These are phyloP conservation scores for Nephrotoma appendiculata DNA, from an alignment of 2,888 invertebrate genomes.

Conservation along the genomic window DNA sequence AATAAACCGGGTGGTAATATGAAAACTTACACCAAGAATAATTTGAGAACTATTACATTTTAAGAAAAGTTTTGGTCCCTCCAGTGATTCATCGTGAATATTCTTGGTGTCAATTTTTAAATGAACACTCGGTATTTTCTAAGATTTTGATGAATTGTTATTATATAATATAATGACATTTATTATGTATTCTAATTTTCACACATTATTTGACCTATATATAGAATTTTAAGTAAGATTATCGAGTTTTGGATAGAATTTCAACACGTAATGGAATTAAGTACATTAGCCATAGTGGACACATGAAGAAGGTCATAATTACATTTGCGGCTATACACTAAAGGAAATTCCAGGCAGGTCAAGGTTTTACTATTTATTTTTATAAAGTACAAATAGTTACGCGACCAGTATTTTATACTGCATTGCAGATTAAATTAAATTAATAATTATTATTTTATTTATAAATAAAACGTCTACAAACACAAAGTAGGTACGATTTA, in stretches of 20 bases:
- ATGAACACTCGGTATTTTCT: not conserved
- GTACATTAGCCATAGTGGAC: not conserved
- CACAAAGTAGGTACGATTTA: not conserved
- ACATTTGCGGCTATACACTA: not conserved
- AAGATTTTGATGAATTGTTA: not conserved
- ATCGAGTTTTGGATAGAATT: not conserved
- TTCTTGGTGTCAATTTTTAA: no score
- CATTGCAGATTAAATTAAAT: not conserved
- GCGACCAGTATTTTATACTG: not conserved
- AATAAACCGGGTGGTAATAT: not conserved
- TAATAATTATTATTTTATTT: not conserved
- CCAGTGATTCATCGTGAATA: no score
- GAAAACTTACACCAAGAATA: no score
- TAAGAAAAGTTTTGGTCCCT: no score
- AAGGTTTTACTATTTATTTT: not conserved
- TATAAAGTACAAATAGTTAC: not conserved
- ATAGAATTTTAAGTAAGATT: not conserved
- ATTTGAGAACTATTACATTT: no score
- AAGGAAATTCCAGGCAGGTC: not conserved
- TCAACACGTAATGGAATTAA: not conserved
- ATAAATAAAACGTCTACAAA: not conserved
- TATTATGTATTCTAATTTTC: not conserved
- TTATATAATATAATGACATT: not conserved
- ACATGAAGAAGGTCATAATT: not conserved
- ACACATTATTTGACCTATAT: not conserved